Evolutionary conservation across 2,888 invertebrate genomes (phyloP).

Genomic region (Ochropleura plecta): DNA sequence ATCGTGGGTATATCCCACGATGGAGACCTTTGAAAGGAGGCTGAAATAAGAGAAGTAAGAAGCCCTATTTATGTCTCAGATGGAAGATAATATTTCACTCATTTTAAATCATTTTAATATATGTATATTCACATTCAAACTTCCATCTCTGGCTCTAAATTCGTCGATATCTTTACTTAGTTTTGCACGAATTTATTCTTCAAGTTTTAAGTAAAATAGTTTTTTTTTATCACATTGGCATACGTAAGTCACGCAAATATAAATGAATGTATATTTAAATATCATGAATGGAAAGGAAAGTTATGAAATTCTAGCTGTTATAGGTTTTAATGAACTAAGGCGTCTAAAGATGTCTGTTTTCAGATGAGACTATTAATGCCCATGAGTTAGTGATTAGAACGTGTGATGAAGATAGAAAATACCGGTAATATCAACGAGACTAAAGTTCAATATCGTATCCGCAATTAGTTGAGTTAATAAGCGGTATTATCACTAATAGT

Average conservation of each 20-base stretch:
- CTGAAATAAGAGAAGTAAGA: slow-evolving; percentile 17
- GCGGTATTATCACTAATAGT: no score
- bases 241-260: background rate
- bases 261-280: no score
- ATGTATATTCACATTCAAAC: background rate
- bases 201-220: background rate
- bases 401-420: slow-evolving; percentile 17
- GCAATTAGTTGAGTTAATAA: slow-evolving; percentile 28
- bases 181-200: slow-evolving; percentile 12
- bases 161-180: background rate
- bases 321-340: background rate
- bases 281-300: background rate
- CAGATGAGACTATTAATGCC: background rate
- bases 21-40: no score
- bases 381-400: slow-evolving; percentile 3
- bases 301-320: background rate
- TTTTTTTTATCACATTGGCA: background rate
- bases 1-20: background rate
- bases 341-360: background rate
- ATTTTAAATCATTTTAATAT: slow-evolving; percentile 2
- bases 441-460: slow-evolving; percentile 29
- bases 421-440: slow-evolving; percentile 20
- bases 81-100: background rate
- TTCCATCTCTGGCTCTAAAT: background rate
- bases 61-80: background rate